Evolutionary conservation across 37 sponge, comb jelly and placozoan species (phyloP).

Genomic region (Lycopodina hypogea): DNA sequence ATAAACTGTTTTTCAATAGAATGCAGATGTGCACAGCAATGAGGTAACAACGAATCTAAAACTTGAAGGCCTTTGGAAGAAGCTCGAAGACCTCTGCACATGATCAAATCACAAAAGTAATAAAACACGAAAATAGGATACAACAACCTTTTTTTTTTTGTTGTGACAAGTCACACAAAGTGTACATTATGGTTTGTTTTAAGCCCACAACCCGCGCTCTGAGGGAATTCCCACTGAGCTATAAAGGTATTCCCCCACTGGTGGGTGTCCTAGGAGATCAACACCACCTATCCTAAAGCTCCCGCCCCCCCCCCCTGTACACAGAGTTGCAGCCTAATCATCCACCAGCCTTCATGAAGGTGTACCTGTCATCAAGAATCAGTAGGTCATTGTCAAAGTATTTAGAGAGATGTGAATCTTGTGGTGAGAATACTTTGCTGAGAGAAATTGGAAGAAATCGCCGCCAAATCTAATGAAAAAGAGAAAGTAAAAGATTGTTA

Average conservation of each 20-base stretch:
- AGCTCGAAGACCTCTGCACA: neutral
- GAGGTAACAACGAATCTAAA: conserved; percentile 2
- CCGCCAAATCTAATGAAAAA: neutral
- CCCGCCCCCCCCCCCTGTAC: no score
- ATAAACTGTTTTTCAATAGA: neutral
- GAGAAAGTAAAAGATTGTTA: neutral
- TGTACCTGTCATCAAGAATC: neutral
- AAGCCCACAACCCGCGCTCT: no score
- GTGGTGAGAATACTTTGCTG: neutral
- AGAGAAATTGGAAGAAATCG: neutral
- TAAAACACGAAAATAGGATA: neutral
- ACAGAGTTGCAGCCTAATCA: no score
- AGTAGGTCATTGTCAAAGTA: neutral
- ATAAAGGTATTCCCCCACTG: no score
- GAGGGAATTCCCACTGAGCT: no score
- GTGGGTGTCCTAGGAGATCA: no score
- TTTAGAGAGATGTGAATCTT: neutral
- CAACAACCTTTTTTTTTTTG: neutral
- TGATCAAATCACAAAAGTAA: neutral
- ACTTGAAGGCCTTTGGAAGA: neutral
- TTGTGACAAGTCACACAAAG: no score
- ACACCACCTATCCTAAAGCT: no score
- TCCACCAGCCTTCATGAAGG: no score
- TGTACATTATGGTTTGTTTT: no score
- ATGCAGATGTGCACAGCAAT: neutral